Conservation (phyloP, 2,113 vertebrate species). For the Mus musculus region DNA sequence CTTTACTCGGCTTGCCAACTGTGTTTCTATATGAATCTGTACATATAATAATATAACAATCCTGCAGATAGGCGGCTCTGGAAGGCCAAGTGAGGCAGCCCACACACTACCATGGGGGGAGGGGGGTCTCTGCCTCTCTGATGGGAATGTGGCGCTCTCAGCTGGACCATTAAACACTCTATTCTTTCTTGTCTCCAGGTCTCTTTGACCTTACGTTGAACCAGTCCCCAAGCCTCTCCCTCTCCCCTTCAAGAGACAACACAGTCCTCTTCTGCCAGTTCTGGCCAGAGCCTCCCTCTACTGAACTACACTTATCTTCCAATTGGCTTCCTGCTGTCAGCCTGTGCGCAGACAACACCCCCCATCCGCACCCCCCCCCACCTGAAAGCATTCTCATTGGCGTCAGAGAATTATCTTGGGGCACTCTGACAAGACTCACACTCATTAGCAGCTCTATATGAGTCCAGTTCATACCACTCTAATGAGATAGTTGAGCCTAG, state of each 20-base stretch:
- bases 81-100: not conserved
- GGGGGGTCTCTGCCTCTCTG: not conserved
- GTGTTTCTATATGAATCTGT: not conserved
- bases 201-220: not conserved
- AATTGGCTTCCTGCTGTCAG: not conserved
- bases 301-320: not conserved
- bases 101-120: not conserved
- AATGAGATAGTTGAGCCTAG: not conserved
- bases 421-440: not conserved
- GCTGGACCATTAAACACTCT: not conserved
- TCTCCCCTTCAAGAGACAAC: not conserved
- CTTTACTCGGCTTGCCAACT: not conserved
- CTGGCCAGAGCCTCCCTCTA: not conserved
- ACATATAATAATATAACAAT: not conserved
- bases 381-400: not conserved
- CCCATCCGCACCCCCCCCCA: too few relatives aligned
- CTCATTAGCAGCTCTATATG: not conserved
- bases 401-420: not conserved
- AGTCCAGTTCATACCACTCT: not conserved
- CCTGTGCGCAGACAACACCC: too few relatives aligned
- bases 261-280: not conserved
- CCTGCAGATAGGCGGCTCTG: not conserved
- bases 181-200: not conserved
- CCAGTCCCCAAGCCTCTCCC: too few relatives aligned
- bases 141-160: accelerated